phyloP scores from a whole-genome alignment of 2,113 vertebrate species.

The Arothron firmamentum region DNA sequence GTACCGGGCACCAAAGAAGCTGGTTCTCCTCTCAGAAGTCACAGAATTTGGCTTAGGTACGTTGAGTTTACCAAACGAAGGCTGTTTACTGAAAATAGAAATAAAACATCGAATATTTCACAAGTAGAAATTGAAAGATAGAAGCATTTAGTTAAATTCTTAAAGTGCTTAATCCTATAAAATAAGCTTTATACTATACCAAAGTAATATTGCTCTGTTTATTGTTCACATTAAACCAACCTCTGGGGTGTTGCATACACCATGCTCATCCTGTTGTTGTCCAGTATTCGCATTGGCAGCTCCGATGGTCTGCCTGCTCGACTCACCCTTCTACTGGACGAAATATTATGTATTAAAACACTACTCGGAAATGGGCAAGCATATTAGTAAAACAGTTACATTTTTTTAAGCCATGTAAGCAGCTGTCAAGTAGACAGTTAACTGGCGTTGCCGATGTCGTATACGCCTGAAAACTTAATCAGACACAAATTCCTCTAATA shows the following conservation, averaged over 20 bases:
- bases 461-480: too few species aligned
- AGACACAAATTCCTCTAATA: too few species aligned
- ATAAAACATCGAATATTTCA: neutral
- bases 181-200: too few species aligned
- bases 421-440: neutral
- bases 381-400: neutral
- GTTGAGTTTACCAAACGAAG: conserved; percentile 83
- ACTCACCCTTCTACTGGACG: conserved; percentile 68
- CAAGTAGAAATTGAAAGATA: too few species aligned
- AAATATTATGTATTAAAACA: neutral
- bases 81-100: conserved; percentile 76
- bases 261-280: conserved; percentile 82
- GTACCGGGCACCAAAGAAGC: conserved; percentile 82
- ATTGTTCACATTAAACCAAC: conserved; percentile 59
- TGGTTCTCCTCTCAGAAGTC: conserved; percentile 85
- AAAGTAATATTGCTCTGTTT: neutral
- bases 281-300: conserved; percentile 82
- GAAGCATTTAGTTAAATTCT: too few species aligned
- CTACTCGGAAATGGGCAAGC: too few species aligned
- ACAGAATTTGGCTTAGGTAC: conserved; percentile 76
- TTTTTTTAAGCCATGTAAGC: neutral
- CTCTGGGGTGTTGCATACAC: conserved; percentile 84
- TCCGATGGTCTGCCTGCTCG: conserved; percentile 74
- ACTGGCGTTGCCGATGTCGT: too few species aligned
- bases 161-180: too few species aligned